Base-by-base conservation (phyloP, 2,797 vertebrate genomes). In the Hoplostethus atlanticus region DNA sequence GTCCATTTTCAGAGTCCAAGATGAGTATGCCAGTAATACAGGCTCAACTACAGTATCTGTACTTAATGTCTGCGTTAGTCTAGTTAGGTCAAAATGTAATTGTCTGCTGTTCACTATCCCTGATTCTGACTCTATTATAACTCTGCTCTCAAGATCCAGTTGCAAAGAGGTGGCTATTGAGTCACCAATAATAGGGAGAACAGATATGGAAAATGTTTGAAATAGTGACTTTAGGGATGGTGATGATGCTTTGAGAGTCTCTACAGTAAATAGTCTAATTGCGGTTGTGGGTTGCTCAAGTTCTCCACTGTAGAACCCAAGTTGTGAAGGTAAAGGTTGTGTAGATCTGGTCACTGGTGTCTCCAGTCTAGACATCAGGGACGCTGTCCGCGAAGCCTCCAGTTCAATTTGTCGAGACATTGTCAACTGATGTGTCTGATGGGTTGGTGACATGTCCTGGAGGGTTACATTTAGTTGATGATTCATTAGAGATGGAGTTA, bases 391-490 rank as follows among this genome's bases (percentile, higher is more conserved):
- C 0, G 38, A 81, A 38, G 57, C 11, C 70, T 82, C 78, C 55
- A 68, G n/a, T 52, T 84, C 52, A 42, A 17, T 48, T 69, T 57
- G 68, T 71, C 40, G 68, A 64, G 61, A 59, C 64, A 31, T 8
- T 0, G 7, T 42, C 51, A 30, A 54, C 62, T 70, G 68, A 83
- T 16, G 36, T 0, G 4, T 6, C n/a, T 6, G 31, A 68, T 74
- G 12, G 76, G 72, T 47, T 2, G 15, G 7, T 80, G 84, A 83
- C 12, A 12, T 47, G 8, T 57, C 31, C 46, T 42, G 59, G 78
- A 68, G 57, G 56, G 53, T 63, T 61, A 59, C 46, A 58, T 53
- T 67, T 59, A 52, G 48, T 63, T 13, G 52, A 65, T 80, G 66
- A 68, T 47, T 57, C 40, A 57, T 15, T 34, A 44, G 68, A 76